These are phyloP conservation scores for Columba livia DNA, from an alignment of 2,113 vertebrate genomes.

Conservation along the genomic window DNA sequence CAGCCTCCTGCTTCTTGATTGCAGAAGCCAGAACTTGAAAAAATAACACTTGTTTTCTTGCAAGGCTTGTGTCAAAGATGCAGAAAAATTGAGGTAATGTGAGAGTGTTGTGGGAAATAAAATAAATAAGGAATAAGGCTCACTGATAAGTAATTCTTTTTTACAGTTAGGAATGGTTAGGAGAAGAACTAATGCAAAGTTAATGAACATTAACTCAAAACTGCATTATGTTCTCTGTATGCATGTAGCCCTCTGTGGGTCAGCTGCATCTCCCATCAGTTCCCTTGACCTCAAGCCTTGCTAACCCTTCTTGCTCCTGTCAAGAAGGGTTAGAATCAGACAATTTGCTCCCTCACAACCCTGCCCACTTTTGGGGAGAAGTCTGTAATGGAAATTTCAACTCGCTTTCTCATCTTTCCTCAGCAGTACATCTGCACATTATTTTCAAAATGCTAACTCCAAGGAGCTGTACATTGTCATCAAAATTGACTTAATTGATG, in stretches of 20 bases:
- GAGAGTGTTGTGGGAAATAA: not conserved
- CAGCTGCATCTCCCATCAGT: not conserved
- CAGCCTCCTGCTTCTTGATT: not conserved
- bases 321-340: not conserved
- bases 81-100: not conserved
- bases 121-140: not conserved
- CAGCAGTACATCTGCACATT: not conserved
- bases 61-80: not conserved
- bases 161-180: not conserved
- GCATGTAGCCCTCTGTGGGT: not conserved
- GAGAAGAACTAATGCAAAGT: not conserved
- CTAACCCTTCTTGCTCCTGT: not conserved
- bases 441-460: not conserved
- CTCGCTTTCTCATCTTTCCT: not conserved
- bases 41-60: not conserved
- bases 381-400: not conserved
- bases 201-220: not conserved
- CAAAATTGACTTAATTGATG: not conserved
- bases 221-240: not conserved
- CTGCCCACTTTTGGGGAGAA: fast-evolving
- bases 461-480: not conserved
- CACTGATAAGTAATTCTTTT: not conserved
- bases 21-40: not conserved
- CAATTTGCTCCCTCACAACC: fast-evolving
- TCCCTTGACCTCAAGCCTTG: not conserved